Evolutionary conservation across 2,113 vertebrate species (phyloP).

Genomic region (Ophthalmolycus amberensis): DNA sequence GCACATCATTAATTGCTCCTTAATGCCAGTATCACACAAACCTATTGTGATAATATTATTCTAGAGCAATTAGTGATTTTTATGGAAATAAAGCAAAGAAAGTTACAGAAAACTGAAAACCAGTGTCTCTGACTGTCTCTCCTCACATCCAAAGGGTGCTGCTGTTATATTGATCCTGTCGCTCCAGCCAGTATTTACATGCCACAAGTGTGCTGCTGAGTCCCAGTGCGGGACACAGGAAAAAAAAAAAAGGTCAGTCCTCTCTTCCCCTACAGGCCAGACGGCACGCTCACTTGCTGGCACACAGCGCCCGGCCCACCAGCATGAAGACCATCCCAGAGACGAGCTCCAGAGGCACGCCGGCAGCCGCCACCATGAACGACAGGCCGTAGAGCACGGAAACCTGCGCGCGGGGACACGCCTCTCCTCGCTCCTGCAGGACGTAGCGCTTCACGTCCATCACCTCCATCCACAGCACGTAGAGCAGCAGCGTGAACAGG

Average conservation of each 20-base stretch:
- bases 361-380: constrained; percentile 85
- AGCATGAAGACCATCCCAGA: constrained; percentile 88
- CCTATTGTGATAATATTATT: background rate
- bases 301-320: constrained; percentile 77
- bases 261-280: background rate
- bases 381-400: constrained; percentile 88
- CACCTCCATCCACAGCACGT: constrained; percentile 90
- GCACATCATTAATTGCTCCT: background rate
- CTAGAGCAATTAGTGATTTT: background rate
- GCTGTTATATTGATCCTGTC: constrained; percentile 24
- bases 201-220: constrained; percentile 19
- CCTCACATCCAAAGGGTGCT: constrained; percentile 17
- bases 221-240: constrained; percentile 30
- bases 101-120: constrained; percentile 16
- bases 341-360: constrained; percentile 84
- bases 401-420: constrained; percentile 75
- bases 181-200: constrained; percentile 35
- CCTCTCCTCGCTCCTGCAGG: constrained; percentile 85
- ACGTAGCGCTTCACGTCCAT: constrained; percentile 88
- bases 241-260: constrained; percentile 44
- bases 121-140: background rate
- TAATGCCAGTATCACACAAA: background rate
- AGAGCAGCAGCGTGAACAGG: constrained; percentile 85
- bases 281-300: constrained; percentile 63
- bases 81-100: constrained; percentile 17